Conservation (phyloP, 2,888 invertebrate genomes). For the Melanophora roralis region DNA sequence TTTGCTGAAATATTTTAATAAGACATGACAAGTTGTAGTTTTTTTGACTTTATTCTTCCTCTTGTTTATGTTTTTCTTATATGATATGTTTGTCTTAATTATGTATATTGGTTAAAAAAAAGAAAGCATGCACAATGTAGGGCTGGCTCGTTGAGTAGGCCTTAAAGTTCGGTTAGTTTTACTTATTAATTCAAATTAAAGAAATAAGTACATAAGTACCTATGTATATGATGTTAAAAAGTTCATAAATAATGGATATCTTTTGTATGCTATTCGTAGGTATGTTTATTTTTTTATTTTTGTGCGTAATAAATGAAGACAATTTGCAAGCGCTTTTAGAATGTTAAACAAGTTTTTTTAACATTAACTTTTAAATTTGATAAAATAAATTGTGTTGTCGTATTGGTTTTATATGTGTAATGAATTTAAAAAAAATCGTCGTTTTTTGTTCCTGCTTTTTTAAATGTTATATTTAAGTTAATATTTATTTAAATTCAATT, state of each 20-base stretch:
- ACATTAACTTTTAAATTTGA: no score
- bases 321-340: no score
- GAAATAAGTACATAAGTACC: no score
- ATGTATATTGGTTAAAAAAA: constrained; percentile 10
- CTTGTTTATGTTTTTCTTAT: not conserved
- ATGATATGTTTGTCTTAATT: not conserved
- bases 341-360: no score
- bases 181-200: not conserved
- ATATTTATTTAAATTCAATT: no score
- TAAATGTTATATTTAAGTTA: not conserved
- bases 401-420: no score
- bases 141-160: not conserved
- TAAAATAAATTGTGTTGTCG: no score
- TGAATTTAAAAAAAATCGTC: not conserved
- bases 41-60: constrained; percentile 11
- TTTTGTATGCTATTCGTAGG: no score
- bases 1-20: constrained; percentile 30
- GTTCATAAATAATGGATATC: no score
- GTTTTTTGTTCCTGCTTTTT: not conserved
- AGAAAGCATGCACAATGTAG: not conserved
- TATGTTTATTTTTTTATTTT: no score
- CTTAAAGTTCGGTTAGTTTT: not conserved
- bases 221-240: no score
- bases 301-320: no score
- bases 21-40: constrained; percentile 26